Evolutionary conservation across 2,797 vertebrate genomes (phyloP).

Genomic region (Simalia tracyae): DNA sequence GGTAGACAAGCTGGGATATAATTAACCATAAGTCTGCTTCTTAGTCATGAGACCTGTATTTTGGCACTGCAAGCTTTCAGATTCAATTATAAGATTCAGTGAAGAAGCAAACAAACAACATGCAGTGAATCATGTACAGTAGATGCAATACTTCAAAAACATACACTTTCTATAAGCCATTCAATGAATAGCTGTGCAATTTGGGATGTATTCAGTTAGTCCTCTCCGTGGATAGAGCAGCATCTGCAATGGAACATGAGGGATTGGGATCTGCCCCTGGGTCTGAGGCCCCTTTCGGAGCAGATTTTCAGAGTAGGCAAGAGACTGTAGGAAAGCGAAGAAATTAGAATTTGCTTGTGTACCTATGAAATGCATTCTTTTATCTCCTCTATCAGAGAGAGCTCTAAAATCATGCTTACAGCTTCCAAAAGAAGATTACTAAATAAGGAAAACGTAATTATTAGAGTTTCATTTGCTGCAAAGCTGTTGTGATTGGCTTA

Average conservation of each 20-base stretch:
- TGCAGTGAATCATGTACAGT: conserved; percentile 6
- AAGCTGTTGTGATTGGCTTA: conserved; percentile 48
- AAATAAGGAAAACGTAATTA: conserved; percentile 12
- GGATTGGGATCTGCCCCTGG: neutral
- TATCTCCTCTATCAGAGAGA: conserved; percentile 26
- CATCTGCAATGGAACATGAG: too few relatives aligned
- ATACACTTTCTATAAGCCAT: conserved; percentile 38
- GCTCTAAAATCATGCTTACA: neutral
- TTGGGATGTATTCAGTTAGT: neutral
- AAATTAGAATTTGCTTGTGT: neutral
- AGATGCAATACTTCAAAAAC: conserved; percentile 16
- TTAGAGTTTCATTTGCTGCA: conserved; percentile 21
- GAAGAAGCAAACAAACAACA: conserved; percentile 36
- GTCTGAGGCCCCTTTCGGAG: neutral
- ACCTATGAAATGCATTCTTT: neutral
- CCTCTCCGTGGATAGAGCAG: neutral
- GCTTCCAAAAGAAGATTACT: conserved; percentile 36
- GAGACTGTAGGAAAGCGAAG: neutral
- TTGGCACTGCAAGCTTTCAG: conserved; percentile 47
- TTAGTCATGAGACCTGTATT: neutral
- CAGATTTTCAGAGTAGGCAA: neutral
- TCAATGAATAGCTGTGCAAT: neutral
- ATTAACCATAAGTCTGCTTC: conserved; percentile 27
- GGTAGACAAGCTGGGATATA: neutral
- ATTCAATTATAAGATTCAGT: conserved; percentile 44